Evolutionary conservation across 53 echinoderm and acorn worm species (phyloP).

Genomic region (Pentamera pediparva): DNA sequence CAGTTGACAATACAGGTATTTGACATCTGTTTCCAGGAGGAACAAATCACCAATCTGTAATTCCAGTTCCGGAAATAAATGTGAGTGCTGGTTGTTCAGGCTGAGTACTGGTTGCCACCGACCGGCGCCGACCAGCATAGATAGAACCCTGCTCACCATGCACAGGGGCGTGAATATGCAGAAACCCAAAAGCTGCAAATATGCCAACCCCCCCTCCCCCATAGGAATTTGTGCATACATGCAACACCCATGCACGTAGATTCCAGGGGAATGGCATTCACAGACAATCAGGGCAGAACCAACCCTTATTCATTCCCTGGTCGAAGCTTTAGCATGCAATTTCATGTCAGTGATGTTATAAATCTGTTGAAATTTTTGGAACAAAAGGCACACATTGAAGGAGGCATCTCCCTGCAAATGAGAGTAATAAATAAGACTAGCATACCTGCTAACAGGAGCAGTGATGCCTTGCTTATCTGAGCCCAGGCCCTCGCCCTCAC

Average conservation of each 20-base stretch:
- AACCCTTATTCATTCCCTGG: not conserved
- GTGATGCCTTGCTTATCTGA: conserved; percentile 77
- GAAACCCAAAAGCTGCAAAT: not conserved
- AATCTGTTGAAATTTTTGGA: not conserved
- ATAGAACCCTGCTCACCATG: too few relatives aligned
- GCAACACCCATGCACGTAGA: not conserved
- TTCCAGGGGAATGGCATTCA: not conserved
- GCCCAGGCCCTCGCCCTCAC: conserved; percentile 86
- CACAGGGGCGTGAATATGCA: too few relatives aligned
- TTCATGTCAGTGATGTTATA: not conserved
- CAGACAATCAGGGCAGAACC: not conserved
- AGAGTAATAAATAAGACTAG: not conserved
- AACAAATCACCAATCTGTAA: too few relatives aligned
- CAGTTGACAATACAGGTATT: too few relatives aligned
- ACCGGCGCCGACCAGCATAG: too few relatives aligned
- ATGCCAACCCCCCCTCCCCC: not conserved
- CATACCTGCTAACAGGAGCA: conserved; percentile 84
- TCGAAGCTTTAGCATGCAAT: not conserved
- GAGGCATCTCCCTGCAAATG: too few relatives aligned
- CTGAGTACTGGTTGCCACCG: too few relatives aligned
- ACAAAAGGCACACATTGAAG: too few relatives aligned
- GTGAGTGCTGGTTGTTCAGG: too few relatives aligned
- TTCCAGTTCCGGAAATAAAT: too few relatives aligned
- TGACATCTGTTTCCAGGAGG: too few relatives aligned
- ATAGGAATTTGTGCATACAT: not conserved